A percentile compares a stretch with the other conserved stretches of the same genome.
These are phyloP conservation scores for Sphecodes monilicornis DNA, from an alignment of 2,888 invertebrate genomes.

Conservation along the genomic window DNA sequence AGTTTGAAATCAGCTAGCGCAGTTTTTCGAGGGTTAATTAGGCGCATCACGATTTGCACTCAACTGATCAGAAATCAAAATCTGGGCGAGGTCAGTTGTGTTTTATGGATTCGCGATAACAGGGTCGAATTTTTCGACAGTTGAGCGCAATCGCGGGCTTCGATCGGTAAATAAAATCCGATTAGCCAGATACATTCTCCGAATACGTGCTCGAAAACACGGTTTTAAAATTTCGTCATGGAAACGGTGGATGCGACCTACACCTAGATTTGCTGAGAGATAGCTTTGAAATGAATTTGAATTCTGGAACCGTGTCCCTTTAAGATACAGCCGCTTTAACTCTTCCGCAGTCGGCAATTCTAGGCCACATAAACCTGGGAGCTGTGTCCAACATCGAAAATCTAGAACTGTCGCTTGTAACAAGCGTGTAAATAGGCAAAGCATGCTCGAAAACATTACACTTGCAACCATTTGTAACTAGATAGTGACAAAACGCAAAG, in stretches of 20 bases:
- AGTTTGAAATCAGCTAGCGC: too few relatives aligned
- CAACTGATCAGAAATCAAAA: not conserved
- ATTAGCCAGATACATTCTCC: slow-evolving; percentile 5
- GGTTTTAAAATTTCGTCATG: slow-evolving; percentile 6
- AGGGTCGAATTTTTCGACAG: not conserved
- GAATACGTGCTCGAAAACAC: not conserved
- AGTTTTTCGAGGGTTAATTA: not conserved
- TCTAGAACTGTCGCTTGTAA: slow-evolving; percentile 10
- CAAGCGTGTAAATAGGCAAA: not conserved
- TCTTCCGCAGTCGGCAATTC: slow-evolving; percentile 6
- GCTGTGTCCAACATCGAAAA: slow-evolving; percentile 3
- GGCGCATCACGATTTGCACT: not conserved
- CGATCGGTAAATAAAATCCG: slow-evolving; percentile 17
- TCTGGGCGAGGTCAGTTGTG: not conserved
- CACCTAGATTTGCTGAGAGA: not conserved
- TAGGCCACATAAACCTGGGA: not conserved
- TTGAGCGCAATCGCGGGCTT: not conserved
- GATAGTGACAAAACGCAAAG: not conserved
- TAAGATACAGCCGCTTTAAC: slow-evolving; percentile 21
- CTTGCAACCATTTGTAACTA: not conserved
- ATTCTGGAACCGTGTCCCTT: not conserved
- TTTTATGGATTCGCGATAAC: not conserved
- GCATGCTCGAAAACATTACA: not conserved
- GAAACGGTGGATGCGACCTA: not conserved
- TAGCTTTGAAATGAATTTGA: not conserved